phyloP scores from a whole-genome alignment of 2,888 invertebrate genomes.

The Lochmaea crataegi region DNA sequence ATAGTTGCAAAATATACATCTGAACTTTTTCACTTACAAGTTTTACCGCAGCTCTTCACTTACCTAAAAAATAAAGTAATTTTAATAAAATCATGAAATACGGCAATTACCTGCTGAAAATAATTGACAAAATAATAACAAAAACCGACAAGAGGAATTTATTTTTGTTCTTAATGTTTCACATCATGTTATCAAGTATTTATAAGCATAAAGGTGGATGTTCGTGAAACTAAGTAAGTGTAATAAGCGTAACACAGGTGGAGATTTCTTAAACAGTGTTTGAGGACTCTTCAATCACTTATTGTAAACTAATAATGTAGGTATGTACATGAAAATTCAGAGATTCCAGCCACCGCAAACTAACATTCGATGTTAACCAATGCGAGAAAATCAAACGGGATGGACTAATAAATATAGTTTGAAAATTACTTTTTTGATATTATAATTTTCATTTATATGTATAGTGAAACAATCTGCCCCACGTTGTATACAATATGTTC shows the following conservation, averaged over 20 bases:
- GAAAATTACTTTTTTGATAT: neutral
- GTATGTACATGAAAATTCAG: too few relatives aligned
- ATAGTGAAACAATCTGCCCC: neutral
- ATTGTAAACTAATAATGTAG: too few relatives aligned
- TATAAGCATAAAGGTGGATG: too few relatives aligned
- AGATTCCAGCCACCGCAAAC: too few relatives aligned
- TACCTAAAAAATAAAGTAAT: slow-evolving; percentile 39
- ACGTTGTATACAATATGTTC: neutral
- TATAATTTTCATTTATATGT: neutral
- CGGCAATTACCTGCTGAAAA: neutral
- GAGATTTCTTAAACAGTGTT: too few relatives aligned
- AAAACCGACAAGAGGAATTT: neutral
- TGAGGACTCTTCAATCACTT: too few relatives aligned
- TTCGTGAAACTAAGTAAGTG: too few relatives aligned
- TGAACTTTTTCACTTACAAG: slow-evolving; percentile 45
- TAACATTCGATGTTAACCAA: too few relatives aligned
- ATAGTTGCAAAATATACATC: slow-evolving; percentile 43
- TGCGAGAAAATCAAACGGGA: too few relatives aligned
- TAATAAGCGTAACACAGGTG: too few relatives aligned
- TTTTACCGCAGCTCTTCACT: slow-evolving; percentile 31
- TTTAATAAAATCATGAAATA: slow-evolving; percentile 20
- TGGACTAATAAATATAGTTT: neutral
- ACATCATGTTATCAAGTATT: too few relatives aligned
- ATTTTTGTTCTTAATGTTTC: neutral
- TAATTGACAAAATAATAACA: neutral